A percentile compares a stretch with the other conserved stretches of the same genome.
Evolutionary conservation across 2,888 invertebrate species (phyloP).

Genomic region (Temnothorax unifasciatus): DNA sequence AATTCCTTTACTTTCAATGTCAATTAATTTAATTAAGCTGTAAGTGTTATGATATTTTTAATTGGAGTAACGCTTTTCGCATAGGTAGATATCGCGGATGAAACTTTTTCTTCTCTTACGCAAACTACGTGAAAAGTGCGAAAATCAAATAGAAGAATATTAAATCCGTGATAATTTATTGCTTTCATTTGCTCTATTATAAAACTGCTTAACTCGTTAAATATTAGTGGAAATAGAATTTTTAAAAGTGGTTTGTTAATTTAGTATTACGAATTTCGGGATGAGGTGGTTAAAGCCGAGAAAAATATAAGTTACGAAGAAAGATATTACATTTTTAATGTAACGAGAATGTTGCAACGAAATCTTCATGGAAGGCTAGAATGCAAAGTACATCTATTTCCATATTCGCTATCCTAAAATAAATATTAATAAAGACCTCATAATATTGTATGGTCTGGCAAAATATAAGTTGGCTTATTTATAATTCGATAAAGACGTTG

Average conservation of each 20-base stretch:
- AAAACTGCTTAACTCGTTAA: background rate
- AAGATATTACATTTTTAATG: conserved; percentile 46
- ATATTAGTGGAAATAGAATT: conserved; percentile 22
- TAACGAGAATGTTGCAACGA: conserved; percentile 43
- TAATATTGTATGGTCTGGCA: conserved; percentile 37
- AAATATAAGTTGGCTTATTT: conserved; percentile 45
- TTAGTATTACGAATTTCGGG: conserved; percentile 43
- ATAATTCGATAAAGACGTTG: conserved; percentile 47
- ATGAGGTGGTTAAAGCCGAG: conserved; percentile 44
- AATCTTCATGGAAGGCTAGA: conserved; percentile 42
- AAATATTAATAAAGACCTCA: conserved; percentile 43
- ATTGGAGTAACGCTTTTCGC: background rate
- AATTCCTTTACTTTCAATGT: background rate
- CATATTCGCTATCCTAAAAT: conserved; percentile 32
- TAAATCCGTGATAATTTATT: background rate
- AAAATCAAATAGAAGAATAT: background rate
- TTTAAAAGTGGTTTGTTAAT: conserved; percentile 31
- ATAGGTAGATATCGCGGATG: background rate
- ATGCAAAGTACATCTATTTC: conserved; percentile 46
- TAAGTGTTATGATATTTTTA: background rate
- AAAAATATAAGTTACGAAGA: conserved; percentile 50
- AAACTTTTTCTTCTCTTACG: background rate
- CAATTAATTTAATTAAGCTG: conserved; percentile 5
- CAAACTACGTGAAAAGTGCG: background rate
- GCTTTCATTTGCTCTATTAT: background rate